Evolutionary conservation across 2,888 invertebrate species (phyloP), one percentile per base, ranked within the genome.

Genomic region (Polydrusus tereticollis): DNA sequence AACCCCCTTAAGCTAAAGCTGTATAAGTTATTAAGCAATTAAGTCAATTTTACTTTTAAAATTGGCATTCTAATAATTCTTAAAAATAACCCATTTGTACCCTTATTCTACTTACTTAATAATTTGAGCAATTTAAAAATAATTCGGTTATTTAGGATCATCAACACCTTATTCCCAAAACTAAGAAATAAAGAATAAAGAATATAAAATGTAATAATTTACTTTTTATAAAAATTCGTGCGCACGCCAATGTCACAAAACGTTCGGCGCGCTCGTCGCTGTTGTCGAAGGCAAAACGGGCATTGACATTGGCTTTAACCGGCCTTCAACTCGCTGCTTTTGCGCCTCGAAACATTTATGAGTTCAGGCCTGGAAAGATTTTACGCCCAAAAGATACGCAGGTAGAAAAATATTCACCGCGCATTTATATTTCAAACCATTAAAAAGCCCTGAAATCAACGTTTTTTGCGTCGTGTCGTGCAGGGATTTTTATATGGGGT

Each of bases 281-380:
- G 29, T 41, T 75, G 16, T 41, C 59, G 72, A 66, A 77, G 79
- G 80, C 80, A 80, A 80, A 80, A 80, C 80, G 85, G 83, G 81
- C 85, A 81, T 85, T 86, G 84, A 85, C 86, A 84, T 83, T 80
- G 78, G 75, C 72, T 72, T 75, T 82, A 83, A 84, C 85, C 85
- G 85, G 83, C 85, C 85, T 85, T 85, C 85, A 85, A 85, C 85
- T 83, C 83, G 65, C 21, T 45, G 68, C 60, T 69, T 66, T 69
- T 71, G 72, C 72, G 72, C 58, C 68, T 64, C 55, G 29, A 23
- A 36, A 58, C 33, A 38, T 64, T 55, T 16, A 33, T 20, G 5
- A 20, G 21, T 3, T 18, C 8, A 0, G 41, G 72, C 57, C 67
- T 58, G 43, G 50, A 36, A 36, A 57, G 33, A 50, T 64, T 52